Conservation (phyloP, 2,888 invertebrate genomes). For the Cetonia aurata region DNA sequence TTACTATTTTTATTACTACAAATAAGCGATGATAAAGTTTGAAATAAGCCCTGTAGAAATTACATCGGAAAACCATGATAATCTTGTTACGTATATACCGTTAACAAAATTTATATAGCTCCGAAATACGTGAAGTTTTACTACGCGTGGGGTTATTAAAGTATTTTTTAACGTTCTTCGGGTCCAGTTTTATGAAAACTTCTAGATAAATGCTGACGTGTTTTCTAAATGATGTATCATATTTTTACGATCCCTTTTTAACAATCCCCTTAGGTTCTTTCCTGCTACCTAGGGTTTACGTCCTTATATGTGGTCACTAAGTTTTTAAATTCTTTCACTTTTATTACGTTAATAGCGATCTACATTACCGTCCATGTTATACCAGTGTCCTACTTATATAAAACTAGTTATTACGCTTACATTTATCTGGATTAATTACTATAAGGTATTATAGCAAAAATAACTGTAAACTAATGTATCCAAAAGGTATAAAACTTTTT, state of each 20-base stretch:
- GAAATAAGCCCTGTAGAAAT: constrained; percentile 24
- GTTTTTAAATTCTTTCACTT: too few species aligned
- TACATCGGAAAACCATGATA: constrained; percentile 31
- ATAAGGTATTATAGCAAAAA: too few species aligned
- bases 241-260: constrained; percentile 2
- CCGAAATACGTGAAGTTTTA: constrained; percentile 29
- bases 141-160: constrained; percentile 24
- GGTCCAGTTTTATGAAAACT: constrained; percentile 34
- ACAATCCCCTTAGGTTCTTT: too few species aligned
- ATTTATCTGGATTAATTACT: too few species aligned
- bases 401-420: too few species aligned
- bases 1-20: constrained; percentile 24
- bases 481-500: too few species aligned
- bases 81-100: constrained; percentile 29
- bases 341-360: too few species aligned
- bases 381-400: too few species aligned
- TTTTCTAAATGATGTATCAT: constrained; percentile 6
- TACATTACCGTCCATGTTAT: too few species aligned
- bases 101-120: constrained; percentile 31
- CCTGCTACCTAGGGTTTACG: too few species aligned
- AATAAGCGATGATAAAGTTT: constrained; percentile 28
- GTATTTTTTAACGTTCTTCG: constrained; percentile 27
- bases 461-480: too few species aligned
- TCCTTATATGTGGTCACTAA: too few species aligned
- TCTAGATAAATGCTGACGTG: constrained; percentile 23